A percentile compares a stretch with the other conserved stretches of the same genome.
Conservation (phyloP, 2,797 vertebrate species). For the Poecilia wingei region DNA sequence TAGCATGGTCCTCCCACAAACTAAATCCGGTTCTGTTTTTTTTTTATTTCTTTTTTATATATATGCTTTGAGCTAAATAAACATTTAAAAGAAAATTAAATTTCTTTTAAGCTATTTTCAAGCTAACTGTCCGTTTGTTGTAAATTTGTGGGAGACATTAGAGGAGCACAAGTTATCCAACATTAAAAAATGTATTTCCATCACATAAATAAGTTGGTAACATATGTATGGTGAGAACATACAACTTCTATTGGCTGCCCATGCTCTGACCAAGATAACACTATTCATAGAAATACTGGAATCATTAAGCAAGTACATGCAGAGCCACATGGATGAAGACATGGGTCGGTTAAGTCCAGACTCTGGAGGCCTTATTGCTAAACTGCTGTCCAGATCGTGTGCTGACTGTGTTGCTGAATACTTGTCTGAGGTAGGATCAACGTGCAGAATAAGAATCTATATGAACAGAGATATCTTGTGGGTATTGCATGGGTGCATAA, state of each 20-base stretch:
- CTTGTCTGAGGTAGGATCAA: background rate
- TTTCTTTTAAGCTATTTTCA: background rate
- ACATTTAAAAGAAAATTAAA: background rate
- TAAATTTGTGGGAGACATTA: background rate
- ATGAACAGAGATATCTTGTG: background rate
- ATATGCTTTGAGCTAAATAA: no score
- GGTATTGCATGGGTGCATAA: background rate
- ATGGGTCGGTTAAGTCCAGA: background rate
- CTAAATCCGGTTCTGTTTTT: background rate
- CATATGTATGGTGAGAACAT: no score
- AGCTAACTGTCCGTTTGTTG: background rate
- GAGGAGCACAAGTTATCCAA: background rate
- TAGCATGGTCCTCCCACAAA: background rate
- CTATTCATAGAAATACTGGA: no score
- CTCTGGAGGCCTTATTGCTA: background rate
- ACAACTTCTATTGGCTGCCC: no score
- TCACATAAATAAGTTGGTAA: background rate
- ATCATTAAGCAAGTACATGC: no score
- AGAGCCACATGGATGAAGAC: no score
- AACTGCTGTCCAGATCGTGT: background rate
- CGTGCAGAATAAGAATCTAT: background rate
- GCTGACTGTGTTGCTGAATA: background rate
- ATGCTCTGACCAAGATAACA: no score
- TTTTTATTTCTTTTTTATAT: no score
- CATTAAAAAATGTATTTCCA: background rate